A percentile compares a stretch with the other conserved stretches of the same genome.
Evolutionary conservation across 2,797 vertebrate species (phyloP).

Genomic region (Spinus pinus): DNA sequence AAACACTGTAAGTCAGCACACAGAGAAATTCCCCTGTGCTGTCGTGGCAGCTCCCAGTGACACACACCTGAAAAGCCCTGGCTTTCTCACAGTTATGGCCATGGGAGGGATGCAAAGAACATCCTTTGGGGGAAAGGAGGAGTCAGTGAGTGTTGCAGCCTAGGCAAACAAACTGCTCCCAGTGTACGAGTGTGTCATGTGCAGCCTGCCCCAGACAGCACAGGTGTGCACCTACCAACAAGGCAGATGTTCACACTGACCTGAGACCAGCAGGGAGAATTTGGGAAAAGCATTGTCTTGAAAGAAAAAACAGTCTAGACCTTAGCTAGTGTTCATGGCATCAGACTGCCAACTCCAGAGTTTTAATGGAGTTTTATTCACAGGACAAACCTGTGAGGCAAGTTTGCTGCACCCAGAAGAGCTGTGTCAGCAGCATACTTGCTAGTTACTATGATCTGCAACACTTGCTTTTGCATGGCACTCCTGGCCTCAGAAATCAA

Average conservation of each 20-base stretch:
- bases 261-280: neutral
- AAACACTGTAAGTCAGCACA: neutral
- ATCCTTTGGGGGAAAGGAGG: neutral
- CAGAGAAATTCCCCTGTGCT: neutral
- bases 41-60: neutral
- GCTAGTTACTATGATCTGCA: neutral
- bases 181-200: neutral
- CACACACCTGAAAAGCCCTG: neutral
- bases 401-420: neutral
- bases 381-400: neutral
- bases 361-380: neutral
- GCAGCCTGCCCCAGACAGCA: neutral
- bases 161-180: neutral
- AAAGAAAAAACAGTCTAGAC: neutral
- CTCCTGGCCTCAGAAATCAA: neutral
- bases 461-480: neutral
- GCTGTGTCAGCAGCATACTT: neutral
- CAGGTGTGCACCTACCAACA: neutral
- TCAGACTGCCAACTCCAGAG: neutral
- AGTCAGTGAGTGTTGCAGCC: neutral
- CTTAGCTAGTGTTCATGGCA: neutral
- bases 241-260: neutral
- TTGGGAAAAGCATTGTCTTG: accelerated
- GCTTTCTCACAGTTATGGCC: neutral
- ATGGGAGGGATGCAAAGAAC: neutral